Percentiles rank a stretch among this genome's conserved stretches.
These are phyloP conservation scores for Urechis unicinctus DNA, from an alignment of 2,888 invertebrate genomes.

Conservation along the genomic window DNA sequence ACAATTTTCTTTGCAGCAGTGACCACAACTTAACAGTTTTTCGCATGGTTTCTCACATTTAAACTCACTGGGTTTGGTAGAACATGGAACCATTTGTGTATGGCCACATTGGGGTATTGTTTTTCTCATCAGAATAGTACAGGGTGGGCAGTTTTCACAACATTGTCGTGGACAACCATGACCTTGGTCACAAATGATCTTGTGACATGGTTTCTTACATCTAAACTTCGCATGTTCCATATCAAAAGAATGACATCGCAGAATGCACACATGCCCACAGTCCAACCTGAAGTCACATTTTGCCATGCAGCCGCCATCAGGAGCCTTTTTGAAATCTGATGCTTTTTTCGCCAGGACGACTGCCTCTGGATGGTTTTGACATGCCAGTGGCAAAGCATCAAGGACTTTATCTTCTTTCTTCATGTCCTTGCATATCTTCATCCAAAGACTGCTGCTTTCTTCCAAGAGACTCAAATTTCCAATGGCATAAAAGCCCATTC, in stretches of 20 bases:
- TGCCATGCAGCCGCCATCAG: conserved; percentile 57
- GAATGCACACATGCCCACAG: conserved; percentile 63
- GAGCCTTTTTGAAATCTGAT: conserved; percentile 19
- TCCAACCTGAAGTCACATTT: conserved; percentile 54
- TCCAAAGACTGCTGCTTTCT: conserved; percentile 10
- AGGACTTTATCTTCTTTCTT: conserved; percentile 4
- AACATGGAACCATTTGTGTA: conserved; percentile 26
- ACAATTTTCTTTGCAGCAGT: conserved; percentile 21
- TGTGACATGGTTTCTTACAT: conserved; percentile 21
- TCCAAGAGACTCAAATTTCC: conserved; percentile 34
- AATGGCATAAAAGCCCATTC: conserved; percentile 39
- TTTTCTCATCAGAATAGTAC: conserved; percentile 16
- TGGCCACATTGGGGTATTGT: conserved; percentile 33
- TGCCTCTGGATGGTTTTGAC: conserved; percentile 29
- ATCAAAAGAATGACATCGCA: conserved; percentile 61
- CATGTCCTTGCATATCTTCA: not conserved
- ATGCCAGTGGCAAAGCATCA: conserved; percentile 17
- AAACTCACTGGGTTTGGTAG: conserved; percentile 19
- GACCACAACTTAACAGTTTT: conserved; percentile 21
- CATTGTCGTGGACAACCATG: conserved; percentile 1
- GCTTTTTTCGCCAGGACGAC: not conserved
- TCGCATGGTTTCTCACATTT: conserved; percentile 27
- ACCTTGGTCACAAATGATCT: conserved; percentile 1
- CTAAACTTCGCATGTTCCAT: conserved; percentile 53
- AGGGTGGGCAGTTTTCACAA: not conserved